These are phyloP conservation scores for Mus spicilegus DNA, from an alignment of 2,113 vertebrate species.

Conservation along the genomic window DNA sequence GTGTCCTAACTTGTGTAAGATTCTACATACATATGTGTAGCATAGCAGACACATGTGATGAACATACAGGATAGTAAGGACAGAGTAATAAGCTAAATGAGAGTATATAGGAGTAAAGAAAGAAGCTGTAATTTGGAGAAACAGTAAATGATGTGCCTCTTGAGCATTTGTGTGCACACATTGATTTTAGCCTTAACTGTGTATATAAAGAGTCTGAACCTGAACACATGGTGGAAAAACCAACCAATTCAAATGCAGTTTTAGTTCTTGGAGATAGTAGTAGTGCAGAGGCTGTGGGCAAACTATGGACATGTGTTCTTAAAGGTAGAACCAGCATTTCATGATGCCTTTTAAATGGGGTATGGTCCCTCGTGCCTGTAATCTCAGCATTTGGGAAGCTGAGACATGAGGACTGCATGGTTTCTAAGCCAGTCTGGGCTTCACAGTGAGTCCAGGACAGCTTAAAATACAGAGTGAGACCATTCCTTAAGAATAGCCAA, in stretches of 20 bases:
- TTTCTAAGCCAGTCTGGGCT: neutral
- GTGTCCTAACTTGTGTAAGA: neutral
- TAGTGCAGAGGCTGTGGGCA: neutral
- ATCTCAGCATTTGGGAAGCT: neutral
- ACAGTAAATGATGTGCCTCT: neutral
- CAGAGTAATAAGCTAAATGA: neutral
- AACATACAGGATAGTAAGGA: neutral
- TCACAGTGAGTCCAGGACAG: neutral
- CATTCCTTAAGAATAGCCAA: neutral
- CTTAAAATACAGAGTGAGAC: neutral
- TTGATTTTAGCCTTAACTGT: slow-evolving; percentile 11
- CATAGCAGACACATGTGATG: neutral
- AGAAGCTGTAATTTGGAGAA: neutral
- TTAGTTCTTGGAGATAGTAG: neutral
- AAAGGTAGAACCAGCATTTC: neutral
- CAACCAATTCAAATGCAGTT: neutral
- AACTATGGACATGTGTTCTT: neutral
- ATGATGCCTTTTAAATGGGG: neutral
- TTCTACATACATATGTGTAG: neutral
- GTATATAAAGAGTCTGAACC: neutral
- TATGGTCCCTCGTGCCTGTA: too few species aligned
- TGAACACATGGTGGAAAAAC: neutral
- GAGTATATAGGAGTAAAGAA: neutral
- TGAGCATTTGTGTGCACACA: neutral
- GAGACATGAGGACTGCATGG: neutral